Percentiles rank a stretch among this genome's conserved stretches.
Evolutionary conservation across 2,888 invertebrate genomes (phyloP).

Genomic region (Heliconius aoede): DNA sequence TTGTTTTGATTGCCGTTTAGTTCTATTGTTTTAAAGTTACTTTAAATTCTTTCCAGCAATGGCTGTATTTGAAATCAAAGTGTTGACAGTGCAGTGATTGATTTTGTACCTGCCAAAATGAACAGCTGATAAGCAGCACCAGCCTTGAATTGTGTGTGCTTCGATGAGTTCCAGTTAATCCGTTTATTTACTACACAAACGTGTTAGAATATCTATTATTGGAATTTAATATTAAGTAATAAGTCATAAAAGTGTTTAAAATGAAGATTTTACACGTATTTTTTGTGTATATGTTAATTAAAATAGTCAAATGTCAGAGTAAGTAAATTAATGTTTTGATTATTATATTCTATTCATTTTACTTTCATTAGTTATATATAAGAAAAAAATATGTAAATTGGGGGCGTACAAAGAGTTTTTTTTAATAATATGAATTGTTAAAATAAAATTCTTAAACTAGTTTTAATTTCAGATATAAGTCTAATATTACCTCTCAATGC

Average conservation of each 20-base stretch:
- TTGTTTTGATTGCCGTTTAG: constrained; percentile 14
- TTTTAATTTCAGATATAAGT: constrained; percentile 62
- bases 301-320: constrained; percentile 44
- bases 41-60: constrained; percentile 11
- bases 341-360: neutral
- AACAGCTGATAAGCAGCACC: constrained; percentile 54
- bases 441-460: neutral
- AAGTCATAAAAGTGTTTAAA: constrained; percentile 29
- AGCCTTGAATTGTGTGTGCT: constrained; percentile 5
- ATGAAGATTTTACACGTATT: constrained; percentile 27
- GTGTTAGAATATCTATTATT: neutral
- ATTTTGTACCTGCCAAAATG: constrained; percentile 49
- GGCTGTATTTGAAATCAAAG: constrained; percentile 1
- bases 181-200: neutral
- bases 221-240: neutral
- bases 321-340: constrained; percentile 34
- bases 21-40: constrained; percentile 13
- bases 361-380: neutral
- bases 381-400: neutral
- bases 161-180: constrained; percentile 12
- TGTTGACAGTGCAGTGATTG: constrained; percentile 26
- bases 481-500: constrained; percentile 65
- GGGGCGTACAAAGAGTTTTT: neutral
- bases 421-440: neutral
- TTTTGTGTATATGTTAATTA: constrained; percentile 23